Evolutionary conservation across 1,140 invertebrate genomes (phyloP).

Genomic region (Scaptomyza montana): DNA sequence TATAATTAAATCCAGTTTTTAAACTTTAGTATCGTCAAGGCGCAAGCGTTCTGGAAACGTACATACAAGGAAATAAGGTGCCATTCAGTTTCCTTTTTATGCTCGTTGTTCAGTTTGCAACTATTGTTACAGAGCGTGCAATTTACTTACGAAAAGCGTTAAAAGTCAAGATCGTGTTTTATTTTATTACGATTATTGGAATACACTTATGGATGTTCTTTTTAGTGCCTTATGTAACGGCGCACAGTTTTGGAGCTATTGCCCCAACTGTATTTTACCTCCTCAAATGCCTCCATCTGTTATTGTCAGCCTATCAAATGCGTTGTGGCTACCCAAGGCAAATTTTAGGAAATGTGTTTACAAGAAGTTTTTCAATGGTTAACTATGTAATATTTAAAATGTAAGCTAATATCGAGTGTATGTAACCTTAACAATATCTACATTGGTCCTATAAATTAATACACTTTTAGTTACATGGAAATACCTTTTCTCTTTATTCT

Average conservation of each 20-base stretch:
- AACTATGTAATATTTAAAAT: conserved; percentile 96
- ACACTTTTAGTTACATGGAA: conserved; percentile 91
- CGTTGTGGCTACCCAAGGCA: conserved; percentile 96
- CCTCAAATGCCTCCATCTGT: conserved; percentile 96
- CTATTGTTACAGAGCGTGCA: conserved; percentile 97
- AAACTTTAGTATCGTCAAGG: conserved; percentile 89
- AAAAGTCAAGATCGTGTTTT: conserved; percentile 95
- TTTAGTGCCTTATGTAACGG: conserved; percentile 94
- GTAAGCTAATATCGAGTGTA: conserved; percentile 84
- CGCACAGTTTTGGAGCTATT: conserved; percentile 93
- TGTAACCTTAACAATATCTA: background rate
- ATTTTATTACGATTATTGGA: conserved; percentile 93
- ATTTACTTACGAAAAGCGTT: conserved; percentile 97
- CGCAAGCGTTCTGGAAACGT: conserved; percentile 88
- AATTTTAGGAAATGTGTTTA: conserved; percentile 97
- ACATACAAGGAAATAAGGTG: conserved; percentile 96
- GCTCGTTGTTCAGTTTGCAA: conserved; percentile 95
- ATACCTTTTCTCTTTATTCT: conserved; percentile 98
- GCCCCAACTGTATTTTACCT: conserved; percentile 98
- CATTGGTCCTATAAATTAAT: background rate
- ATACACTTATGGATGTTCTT: conserved; percentile 99
- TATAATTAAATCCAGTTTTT: too few species aligned
- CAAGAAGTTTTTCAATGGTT: conserved; percentile 95
- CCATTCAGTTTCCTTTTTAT: conserved; percentile 97
- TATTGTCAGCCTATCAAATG: conserved; percentile 97